Evolutionary conservation across 2,888 invertebrate species (phyloP), one percentile per base, ranked within the genome.

Genomic region (Mellilla xanthometata): DNA sequence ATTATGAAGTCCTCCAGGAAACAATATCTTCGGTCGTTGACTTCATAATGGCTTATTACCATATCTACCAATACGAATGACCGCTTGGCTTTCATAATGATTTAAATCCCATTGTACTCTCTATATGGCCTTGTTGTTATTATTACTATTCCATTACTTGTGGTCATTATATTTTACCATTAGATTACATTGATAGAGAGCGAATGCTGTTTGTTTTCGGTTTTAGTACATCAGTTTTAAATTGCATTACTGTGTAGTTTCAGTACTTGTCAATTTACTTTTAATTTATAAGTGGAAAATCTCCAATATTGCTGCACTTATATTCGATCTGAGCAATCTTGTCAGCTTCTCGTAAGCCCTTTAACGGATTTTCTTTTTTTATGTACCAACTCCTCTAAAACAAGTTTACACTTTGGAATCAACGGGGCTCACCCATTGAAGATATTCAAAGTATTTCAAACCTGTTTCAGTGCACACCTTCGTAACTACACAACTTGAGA

Each of bases 1-100:
- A 19, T 19, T 19, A 19, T 1, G 15, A 19, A 6, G 15, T 19
- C 2, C 15, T 19, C 15, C 35, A 42, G 52, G 46, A 59, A 64
- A 75, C 72, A 72, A 76, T 73, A 65, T 26, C 52, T 49, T 46
- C 70, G 78, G 76, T 70, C 80, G 69, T 69, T 75, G 81, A 80
- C 80, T 78, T 58, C 60, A 49, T 64, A 62, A 63, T 62, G 56
- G 50, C 49, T 45, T 60, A 69, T 72, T 72, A 70, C 34, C 52
- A 62, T 63, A 57, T 28, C 30, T 39, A 40, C 31, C 27, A 40
- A 39, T 62, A 53, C 49, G 56, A 60, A 62, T 56, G 60, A 56
- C 49, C 47, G 47, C 49, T 57, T 36, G 11, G 32, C 39, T 55
- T 53, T 53, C 51, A 46, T 54, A 45, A 47, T 31, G 47, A 29